Evolutionary conservation across 2,888 invertebrate genomes (phyloP), one percentile per base, ranked within the genome.

Genomic region (Synanthedon formicaeformis): DNA sequence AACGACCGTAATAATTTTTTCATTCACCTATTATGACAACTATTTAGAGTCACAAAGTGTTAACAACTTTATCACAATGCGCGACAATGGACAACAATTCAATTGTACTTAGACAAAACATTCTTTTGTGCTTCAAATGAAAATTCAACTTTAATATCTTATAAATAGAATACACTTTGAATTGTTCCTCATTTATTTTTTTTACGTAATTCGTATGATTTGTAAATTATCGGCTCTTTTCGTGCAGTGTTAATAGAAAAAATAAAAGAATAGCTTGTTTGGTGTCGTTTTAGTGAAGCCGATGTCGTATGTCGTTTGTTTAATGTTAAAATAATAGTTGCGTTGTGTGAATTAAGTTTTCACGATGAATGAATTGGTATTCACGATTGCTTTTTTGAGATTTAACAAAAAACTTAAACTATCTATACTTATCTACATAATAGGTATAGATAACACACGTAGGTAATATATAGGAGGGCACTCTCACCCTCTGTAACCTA

Each of bases 291-390:
- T 67, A 64, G 58, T 61, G 65, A 65, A 61, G 61, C 50, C 57
- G 59, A 58, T 75, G 78, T 75, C 77, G 71, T 69, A 60, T 78
- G 78, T 78, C 77, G 58, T 65, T 61, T 67, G 63, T 59, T 54
- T 49, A 18, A 16, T 49, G 3, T 49, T 49, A 49, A 16, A 49
- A 41, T 41, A 13, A 41, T 13, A 2, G 14, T 13, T 8, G 2
- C 6, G 3, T 13, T 45, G 45, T 45, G 45, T 14, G 45, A 14
- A 13, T 14, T 13, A n/a, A 14, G 3, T 45, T 13, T 45, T 45
- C 45, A 13, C 14, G 45, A 12, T 45, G 4, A 45, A 8, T 10
- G 8, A n/a, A n/a, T n/a, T n/a, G n/a, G n/a, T n/a, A n/a, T 34
- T 34, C 34, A 34, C 34, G 10, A 34, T 34, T 10, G 6, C 10